Base-by-base conservation (phyloP, 2,113 vertebrate species). In the Pseudolaguvia tuberculata region DNA sequence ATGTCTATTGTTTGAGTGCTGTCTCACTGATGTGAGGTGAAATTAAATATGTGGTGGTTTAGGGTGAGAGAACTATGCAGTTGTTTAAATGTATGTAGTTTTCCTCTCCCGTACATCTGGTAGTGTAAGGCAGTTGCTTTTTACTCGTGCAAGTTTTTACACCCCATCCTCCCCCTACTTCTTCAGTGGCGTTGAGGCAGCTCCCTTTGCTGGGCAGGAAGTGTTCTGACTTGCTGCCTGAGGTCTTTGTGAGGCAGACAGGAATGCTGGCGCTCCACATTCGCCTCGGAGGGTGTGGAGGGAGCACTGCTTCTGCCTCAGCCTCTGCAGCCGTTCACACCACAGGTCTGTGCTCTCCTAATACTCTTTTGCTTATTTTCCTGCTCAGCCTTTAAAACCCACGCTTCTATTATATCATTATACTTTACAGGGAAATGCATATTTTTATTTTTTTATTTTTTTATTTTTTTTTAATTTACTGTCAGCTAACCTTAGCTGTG, bases 231-330 rank as follows among this genome's bases (percentile, higher is more conserved):
- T 83, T 82, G 82, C 79, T 65, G 75, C 75, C 75, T 66, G 76
- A 72, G 73, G 77, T 80, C 79, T 84, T 78, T 70, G 67, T 70
- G 67, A 70, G 51, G 72, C 75, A 81, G 84, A 73, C 79, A 82
- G 84, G 80, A 82, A 83, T 82, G 84, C 79, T 79, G 80, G 82
- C 48, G 42, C 73, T 83, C 81, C 79, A 82, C 78, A 82, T 78
- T 77, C 73, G 79, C 70, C 42, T 78, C 52, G 47, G 75, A 82
- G 83, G 81, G 83, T 69, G 81, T 81, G 77, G 75, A 82, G 70
- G 29, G 55, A 79, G 62, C 71, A 71, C 48, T 68, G 65, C 58
- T 56, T 83, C 48, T 75, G 56, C 73, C 59, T 65, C 58, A 31
- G 50, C 23, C 42, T 62, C 65, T 76, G 61, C 72, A 70, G 39